Base-by-base conservation (phyloP, 2,113 vertebrate species). In the Ancistrus triradiatus region DNA sequence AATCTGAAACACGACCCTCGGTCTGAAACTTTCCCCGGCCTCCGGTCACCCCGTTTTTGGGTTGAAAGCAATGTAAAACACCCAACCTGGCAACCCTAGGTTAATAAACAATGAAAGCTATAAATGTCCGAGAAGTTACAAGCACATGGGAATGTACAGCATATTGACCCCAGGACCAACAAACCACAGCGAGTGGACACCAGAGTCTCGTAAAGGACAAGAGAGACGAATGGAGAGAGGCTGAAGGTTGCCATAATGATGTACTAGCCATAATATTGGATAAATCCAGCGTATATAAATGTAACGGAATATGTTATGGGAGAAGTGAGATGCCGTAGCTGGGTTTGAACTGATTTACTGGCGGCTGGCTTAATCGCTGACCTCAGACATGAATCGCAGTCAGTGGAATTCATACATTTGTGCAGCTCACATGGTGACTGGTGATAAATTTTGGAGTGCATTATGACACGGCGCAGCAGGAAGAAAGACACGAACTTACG, bases 1-100 rank as follows among this genome's bases (percentile, higher is more conserved):
- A 69, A 77, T 71, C 77, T 74, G 83, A 83, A 87, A 87, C 74
- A 48, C 38, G 78, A 86, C 71, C 77, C 82, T 59, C 19, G 28
- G 65, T 53, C 72, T 67, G 47, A 50, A 83, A 78, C 66, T 25
- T 51, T 24, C 66, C 4, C 33, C 74, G 78, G 80, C 78, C 63
- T 38, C 76, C 1, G 64, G 77, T 74, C 80, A 79, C 83, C 74
- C 69, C 47, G 28, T n/a, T 47, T 15, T 62, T 55, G 71, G 78
- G 73, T 78, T 65, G 77, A 61, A 63, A 51, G 6, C 14, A 3
- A 2, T 31, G 7, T 47, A 69, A 51, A 63, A 31, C 64, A 58
- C 40, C 58, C 53, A 47, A 31, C 31, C 60, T 67, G 65, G 69
- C 66, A 73, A 70, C 77, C 58, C 44, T 37, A 61, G 69, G 53